Conservation (phyloP, 1,140 invertebrate genomes). For the Pseudomyrmex concolor region DNA sequence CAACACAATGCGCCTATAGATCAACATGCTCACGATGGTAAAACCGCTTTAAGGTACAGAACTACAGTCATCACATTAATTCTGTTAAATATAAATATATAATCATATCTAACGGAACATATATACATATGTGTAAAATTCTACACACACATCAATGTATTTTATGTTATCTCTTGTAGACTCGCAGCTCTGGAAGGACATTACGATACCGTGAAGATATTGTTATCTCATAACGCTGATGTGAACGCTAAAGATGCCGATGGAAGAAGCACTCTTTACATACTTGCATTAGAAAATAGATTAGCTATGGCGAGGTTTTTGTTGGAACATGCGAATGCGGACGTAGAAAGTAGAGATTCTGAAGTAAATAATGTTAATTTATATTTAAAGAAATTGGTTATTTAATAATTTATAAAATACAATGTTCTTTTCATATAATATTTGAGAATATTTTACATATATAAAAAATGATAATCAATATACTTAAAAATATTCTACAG, state of each 20-base stretch:
- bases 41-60: conserved; percentile 93
- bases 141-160: no score
- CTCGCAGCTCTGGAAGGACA: conserved; percentile 95
- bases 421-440: no score
- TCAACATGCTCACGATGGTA: conserved; percentile 96
- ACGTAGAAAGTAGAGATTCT: conserved; percentile 94
- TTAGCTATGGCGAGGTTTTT: conserved; percentile 93
- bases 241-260: conserved; percentile 96
- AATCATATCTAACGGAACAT: no score
- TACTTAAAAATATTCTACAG: conserved; percentile 76
- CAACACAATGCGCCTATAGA: conserved; percentile 92
- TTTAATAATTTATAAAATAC: no score
- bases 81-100: conserved; percentile 10
- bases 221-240: conserved; percentile 92
- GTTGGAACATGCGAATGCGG: conserved; percentile 91
- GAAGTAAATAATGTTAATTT: conserved; percentile 88
- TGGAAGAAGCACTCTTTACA: conserved; percentile 95
- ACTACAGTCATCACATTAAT: conserved; percentile 27
- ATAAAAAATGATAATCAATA: conserved; percentile 33
- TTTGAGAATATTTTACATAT: no score
- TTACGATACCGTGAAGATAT: conserved; percentile 91
- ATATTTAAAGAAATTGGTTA: neutral
- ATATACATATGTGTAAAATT: no score
- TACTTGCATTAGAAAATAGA: conserved; percentile 95
- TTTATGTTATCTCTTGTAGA: conserved; percentile 79